Conservation (phyloP, 2,888 invertebrate genomes). For the Eupithecia vulgata region DNA sequence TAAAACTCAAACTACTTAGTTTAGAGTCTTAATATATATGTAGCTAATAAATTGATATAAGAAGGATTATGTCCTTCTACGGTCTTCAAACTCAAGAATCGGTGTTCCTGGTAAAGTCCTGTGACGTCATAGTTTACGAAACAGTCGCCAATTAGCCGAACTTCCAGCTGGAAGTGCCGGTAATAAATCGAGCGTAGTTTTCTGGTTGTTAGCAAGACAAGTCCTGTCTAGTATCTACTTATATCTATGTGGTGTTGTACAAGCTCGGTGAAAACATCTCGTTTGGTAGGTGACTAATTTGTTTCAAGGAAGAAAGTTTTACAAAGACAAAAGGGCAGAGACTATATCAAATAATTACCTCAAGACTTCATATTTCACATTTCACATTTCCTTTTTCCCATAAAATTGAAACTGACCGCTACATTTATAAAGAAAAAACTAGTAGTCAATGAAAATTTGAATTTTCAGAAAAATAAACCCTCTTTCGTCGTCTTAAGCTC, state of each 20-base stretch:
- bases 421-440: no score
- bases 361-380: no score
- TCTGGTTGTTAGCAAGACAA: conserved; percentile 31
- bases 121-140: conserved; percentile 29
- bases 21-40: no score
- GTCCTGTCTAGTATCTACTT: conserved; percentile 11
- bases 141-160: conserved; percentile 41
- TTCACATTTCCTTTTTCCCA: no score
- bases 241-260: conserved; percentile 9
- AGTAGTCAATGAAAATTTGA: no score
- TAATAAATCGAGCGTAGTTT: conserved; percentile 50
- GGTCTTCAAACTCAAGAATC: neutral
- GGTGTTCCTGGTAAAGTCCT: neutral
- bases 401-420: no score
- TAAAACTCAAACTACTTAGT: no score
- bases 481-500: no score
- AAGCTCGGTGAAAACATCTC: neutral
- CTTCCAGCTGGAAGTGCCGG: conserved; percentile 46
- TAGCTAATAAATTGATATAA: no score
- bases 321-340: neutral
- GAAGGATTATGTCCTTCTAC: neutral
- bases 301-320: neutral
- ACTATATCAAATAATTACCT: no score
- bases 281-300: neutral
- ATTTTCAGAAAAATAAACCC: no score